A percentile compares a stretch with the other conserved stretches of the same genome.
phyloP scores from a whole-genome alignment of 2,797 vertebrate species.

The Lepilemur septentrionalis region DNA sequence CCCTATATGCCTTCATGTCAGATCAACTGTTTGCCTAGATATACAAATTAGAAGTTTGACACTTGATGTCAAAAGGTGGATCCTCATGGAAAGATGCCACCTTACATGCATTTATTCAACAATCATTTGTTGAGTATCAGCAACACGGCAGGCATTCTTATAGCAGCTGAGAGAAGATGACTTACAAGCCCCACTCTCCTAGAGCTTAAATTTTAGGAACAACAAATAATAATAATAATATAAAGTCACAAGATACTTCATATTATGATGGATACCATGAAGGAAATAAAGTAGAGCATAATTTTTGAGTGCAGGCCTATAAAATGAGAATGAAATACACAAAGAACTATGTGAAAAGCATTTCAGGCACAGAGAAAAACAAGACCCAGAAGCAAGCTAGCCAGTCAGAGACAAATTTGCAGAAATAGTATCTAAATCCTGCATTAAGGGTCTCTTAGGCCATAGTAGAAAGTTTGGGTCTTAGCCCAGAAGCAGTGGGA shows the following conservation, averaged over 20 bases:
- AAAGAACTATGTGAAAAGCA: neutral
- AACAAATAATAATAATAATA: neutral
- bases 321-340: neutral
- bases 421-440: neutral
- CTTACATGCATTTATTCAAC: neutral
- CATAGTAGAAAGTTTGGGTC: neutral
- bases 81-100: neutral
- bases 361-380: neutral
- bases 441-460: accelerated
- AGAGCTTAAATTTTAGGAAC: neutral
- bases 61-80: neutral
- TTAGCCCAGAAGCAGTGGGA: neutral
- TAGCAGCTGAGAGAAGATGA: neutral
- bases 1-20: neutral
- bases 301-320: neutral
- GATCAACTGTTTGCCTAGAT: neutral
- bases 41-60: neutral
- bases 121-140: neutral
- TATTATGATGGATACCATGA: neutral
- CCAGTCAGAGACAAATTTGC: neutral
- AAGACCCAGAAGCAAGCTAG: neutral
- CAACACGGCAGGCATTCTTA: neutral
- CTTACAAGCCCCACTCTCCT: neutral
- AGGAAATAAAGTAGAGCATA: neutral
- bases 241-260: neutral